Evolutionary conservation across 2,113 vertebrate species (phyloP), one percentile per base, ranked within the genome.

Genomic region (Colistium nudipinnis): DNA sequence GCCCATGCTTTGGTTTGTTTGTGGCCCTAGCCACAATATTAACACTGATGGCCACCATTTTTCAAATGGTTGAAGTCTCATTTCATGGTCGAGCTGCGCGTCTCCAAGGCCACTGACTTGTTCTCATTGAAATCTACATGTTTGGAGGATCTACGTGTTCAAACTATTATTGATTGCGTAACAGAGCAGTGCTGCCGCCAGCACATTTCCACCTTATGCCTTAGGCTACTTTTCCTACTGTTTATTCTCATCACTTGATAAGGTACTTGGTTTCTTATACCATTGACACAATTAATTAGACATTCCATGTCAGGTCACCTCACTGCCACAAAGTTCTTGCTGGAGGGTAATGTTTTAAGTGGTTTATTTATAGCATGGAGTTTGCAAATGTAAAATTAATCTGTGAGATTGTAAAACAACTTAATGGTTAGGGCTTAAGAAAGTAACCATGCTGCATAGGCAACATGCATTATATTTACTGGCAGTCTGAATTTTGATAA

Each of bases 131-230:
- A 67, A 43, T 24, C 27, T 55, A 25, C 19, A 59, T 1, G 11
- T 80, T 76, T 67, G 16, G 41, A 64, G 27, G 64, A 49, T 62
- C 60, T 74, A 64, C 86, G 77, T 74, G 81, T 83, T 88, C 74
- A 84, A 84, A 85, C 81, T 66, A 10, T 71, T 85, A 61, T 65
- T 2, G 45, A 77, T 86, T 83, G 72, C 78, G 65, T 57, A 85
- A 88, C 36, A 33, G 45, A 39, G 35, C 51, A 62, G 44, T 11
- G 36, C 43, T 53, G 62, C 73, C 6, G 1, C 59, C 64, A 59
- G 64, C 62, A 80, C 56, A 74, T 77, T 71, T 77, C 53, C 59
- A 63, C 73, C 47, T 74, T 53, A 59, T 76, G 70, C 81, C 59
- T 80, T 28, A 76, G 76, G 81, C 77, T 78, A 62, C 24, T 14